Conservation (phyloP, 2,113 vertebrate species). For the Platanista minor region DNA sequence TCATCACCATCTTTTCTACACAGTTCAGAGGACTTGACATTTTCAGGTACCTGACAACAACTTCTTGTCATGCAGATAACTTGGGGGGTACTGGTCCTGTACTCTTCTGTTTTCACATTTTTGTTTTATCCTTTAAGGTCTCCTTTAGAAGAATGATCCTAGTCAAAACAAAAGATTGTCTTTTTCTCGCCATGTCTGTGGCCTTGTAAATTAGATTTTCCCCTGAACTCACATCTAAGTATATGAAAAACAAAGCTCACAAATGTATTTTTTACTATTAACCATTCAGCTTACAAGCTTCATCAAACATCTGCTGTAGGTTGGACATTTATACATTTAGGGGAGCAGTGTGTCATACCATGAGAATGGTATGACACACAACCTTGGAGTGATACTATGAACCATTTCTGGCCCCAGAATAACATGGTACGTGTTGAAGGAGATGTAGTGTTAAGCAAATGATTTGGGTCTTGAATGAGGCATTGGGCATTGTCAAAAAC, state of each 20-base stretch:
- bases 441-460: not conserved
- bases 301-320: slow-evolving; percentile 2
- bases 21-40: not conserved
- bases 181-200: not conserved
- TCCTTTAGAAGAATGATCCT: slow-evolving; percentile 1
- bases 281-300: not conserved
- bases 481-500: not conserved
- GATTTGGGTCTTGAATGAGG: not conserved
- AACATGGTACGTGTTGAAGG: not conserved
- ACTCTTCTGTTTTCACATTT: not conserved
- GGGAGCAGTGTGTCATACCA: not conserved
- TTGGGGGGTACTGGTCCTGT: not conserved
- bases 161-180: not conserved
- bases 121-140: not conserved
- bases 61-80: not conserved
- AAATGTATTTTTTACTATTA: slow-evolving; percentile 18
- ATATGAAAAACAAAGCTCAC: not conserved
- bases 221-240: not conserved
- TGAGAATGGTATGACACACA: not conserved
- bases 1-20: not conserved
- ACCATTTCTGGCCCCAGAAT: not conserved
- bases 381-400: not conserved
- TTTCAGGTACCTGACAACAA: not conserved
- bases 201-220: not conserved
- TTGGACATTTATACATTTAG: not conserved